Evolutionary conservation across 2,797 vertebrate genomes (phyloP), one percentile per base, ranked within the genome.

Genomic region (Salmo trutta): DNA sequence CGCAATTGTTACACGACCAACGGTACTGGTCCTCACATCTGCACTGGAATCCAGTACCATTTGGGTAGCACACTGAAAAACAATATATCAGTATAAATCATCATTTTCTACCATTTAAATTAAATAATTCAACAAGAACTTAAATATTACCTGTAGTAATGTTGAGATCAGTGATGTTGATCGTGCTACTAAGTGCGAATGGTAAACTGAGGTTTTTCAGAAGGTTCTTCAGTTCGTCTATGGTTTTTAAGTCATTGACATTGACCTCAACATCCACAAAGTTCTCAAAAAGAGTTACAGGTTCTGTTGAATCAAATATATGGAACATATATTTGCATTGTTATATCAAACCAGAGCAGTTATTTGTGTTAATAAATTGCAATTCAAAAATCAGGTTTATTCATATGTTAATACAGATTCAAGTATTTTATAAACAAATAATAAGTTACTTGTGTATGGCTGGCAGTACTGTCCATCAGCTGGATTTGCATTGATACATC

Each of bases 1-100:
- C 4, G 29, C 95, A 97, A 51, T 54, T 80, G 0, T 21, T 66
- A 17, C 65, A 76, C 0, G 94, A 91, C 95, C 96, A 97, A 53
- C 36, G 76, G 3, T 92, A 95, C 16, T 90, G 90, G 19, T 86
- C 73, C 83, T 95, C 94, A 80, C 96, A 97, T 73, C 74, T 88
- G 78, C 96, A 97, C 79, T 91, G 89, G 80, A 85, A 84, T 64
- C 68, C 75, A 0, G 84, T 85, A 4, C 73, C 88, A 52, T 78
- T 80, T 71, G 79, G 75, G 53, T 59, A 87, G 76, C 96, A 98
- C 27, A 94, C 96, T 98, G 33, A 12, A 41, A 12, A 31, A 70
- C 16, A 54, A 14, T n/a, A 56, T n/a, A 56, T 56, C 36, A 41
- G 8, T 31, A 21, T 41, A 19, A 53, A 0, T 5, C 5, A 31